Percentiles rank a stretch among this genome's conserved stretches.
Evolutionary conservation across 2,113 vertebrate species (phyloP).

Genomic region (Heterotilapia buettikoferi): DNA sequence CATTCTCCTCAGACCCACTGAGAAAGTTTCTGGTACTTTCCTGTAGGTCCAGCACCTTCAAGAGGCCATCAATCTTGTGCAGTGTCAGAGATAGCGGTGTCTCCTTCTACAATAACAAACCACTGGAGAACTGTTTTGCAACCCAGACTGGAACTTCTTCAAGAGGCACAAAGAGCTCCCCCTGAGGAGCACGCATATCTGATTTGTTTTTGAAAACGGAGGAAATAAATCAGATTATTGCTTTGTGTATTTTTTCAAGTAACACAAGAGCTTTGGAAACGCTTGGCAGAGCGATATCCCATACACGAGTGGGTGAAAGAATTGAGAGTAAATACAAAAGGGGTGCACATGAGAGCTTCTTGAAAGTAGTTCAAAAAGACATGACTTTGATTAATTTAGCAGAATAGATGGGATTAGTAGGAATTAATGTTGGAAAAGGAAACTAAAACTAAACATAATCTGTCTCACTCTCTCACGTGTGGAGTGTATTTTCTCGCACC

Average conservation of each 20-base stretch:
- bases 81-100: constrained; percentile 7
- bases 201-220: constrained; percentile 31
- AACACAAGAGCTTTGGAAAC: constrained; percentile 32
- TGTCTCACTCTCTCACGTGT: not conserved
- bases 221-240: constrained; percentile 47
- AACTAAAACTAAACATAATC: not conserved
- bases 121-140: constrained; percentile 13
- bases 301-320: not conserved
- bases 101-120: constrained; percentile 14
- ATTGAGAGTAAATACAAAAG: not conserved
- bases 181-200: not conserved
- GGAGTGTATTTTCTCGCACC: not conserved
- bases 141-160: constrained; percentile 8
- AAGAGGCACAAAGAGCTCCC: not conserved
- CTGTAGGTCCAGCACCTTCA: constrained; percentile 10
- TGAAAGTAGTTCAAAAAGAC: not conserved
- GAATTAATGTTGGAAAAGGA: not conserved
- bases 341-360: not conserved
- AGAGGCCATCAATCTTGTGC: constrained; percentile 21
- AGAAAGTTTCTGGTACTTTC: not conserved
- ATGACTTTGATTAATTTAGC: not conserved
- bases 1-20: not conserved
- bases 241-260: constrained; percentile 40
- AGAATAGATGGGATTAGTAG: not conserved
- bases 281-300: not conserved